Percentiles rank a stretch among this genome's conserved stretches.
These are phyloP conservation scores for Drosophila vallismaia DNA, from an alignment of 2,888 invertebrate species.

Conservation along the genomic window DNA sequence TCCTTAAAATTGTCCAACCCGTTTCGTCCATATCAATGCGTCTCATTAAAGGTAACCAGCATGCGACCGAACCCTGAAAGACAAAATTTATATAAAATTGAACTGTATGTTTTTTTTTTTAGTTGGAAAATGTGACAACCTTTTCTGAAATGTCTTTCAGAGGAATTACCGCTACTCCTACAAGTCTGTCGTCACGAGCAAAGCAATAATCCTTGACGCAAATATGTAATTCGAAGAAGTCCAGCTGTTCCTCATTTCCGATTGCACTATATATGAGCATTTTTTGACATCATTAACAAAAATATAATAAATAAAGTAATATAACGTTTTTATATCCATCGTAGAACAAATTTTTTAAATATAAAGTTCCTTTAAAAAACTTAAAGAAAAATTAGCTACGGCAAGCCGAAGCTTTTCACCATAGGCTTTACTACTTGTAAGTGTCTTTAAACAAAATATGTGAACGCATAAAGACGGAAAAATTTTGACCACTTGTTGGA, in stretches of 20 bases:
- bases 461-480: too few species aligned
- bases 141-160: conserved; percentile 97
- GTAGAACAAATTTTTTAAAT: too few species aligned
- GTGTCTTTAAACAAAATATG: too few species aligned
- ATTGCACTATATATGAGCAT: conserved; percentile 89
- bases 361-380: too few species aligned
- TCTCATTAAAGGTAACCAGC: conserved; percentile 96
- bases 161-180: conserved; percentile 98
- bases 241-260: conserved; percentile 98
- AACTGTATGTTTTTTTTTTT: background rate
- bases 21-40: conserved; percentile 99
- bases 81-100: background rate
- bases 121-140: conserved; percentile 84
- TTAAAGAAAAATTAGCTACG: too few species aligned
- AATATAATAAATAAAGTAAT: background rate
- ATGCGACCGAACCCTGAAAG: conserved; percentile 93
- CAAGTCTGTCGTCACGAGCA: conserved; percentile 97
- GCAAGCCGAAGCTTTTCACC: too few species aligned
- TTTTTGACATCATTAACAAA: background rate
- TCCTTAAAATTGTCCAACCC: conserved; percentile 98
- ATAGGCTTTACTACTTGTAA: too few species aligned
- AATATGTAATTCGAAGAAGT: conserved; percentile 98
- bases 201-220: conserved; percentile 99
- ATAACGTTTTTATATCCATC: too few species aligned
- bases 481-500: too few species aligned